Evolutionary conservation across 2,113 vertebrate species (phyloP).

Genomic region (Brachyistius frenatus): DNA sequence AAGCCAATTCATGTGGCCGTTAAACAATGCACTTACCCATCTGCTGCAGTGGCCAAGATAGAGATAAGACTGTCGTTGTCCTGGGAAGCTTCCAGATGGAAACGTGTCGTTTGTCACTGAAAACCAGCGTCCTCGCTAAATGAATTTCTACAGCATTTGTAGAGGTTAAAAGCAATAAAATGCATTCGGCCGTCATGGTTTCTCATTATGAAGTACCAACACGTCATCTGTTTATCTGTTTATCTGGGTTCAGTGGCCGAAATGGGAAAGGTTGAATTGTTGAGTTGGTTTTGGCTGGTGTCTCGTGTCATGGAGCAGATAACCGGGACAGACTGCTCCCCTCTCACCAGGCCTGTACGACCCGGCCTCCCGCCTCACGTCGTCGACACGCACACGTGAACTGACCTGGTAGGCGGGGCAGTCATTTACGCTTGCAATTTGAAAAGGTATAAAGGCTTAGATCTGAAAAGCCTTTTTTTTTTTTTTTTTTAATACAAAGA

Average conservation of each 20-base stretch:
- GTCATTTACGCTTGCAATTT: constrained; percentile 49
- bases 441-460: constrained; percentile 36
- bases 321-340: constrained; percentile 16
- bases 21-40: constrained; percentile 41
- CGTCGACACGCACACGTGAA: constrained; percentile 13
- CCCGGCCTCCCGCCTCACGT: constrained; percentile 4
- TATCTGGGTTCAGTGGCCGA: not conserved
- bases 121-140: constrained; percentile 2
- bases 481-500: constrained; percentile 35
- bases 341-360: constrained; percentile 6
- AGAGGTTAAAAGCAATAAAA: not conserved
- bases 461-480: constrained; percentile 68
- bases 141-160: not conserved
- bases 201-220: constrained; percentile 16
- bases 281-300: constrained; percentile 34
- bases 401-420: constrained; percentile 34
- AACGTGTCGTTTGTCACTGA: constrained; percentile 14
- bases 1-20: constrained; percentile 40
- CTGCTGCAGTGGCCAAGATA: constrained; percentile 19
- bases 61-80: constrained; percentile 40
- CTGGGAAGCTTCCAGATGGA: constrained; percentile 31
- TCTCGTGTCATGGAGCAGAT: constrained; percentile 36
- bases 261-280: constrained; percentile 16
- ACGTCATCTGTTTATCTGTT: constrained; percentile 13
- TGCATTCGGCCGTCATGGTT: not conserved